These are phyloP conservation scores for Lepidurus arcticus DNA, from an alignment of 1,140 invertebrate species.

Conservation along the genomic window DNA sequence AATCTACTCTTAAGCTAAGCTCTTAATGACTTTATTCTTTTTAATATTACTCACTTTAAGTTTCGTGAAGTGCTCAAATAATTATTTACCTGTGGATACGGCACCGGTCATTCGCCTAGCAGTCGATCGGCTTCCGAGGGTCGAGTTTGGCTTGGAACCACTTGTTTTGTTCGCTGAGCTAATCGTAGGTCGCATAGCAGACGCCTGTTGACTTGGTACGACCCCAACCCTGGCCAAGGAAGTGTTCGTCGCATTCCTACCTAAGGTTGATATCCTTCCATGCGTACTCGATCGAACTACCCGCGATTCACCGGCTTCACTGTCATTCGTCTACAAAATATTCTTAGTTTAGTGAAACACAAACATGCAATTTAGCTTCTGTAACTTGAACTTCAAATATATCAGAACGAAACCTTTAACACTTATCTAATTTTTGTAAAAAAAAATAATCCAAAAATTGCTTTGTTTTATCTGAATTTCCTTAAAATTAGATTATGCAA, in stretches of 20 bases:
- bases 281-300: slow-evolving; percentile 51
- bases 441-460: no score
- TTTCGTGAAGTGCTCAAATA: neutral
- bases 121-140: slow-evolving; percentile 45
- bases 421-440: no score
- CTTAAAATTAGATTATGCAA: no score
- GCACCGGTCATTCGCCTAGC: slow-evolving; percentile 55
- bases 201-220: slow-evolving; percentile 40
- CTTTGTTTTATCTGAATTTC: no score
- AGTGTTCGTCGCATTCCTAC: slow-evolving; percentile 42
- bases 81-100: slow-evolving; percentile 57
- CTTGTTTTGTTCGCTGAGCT: slow-evolving; percentile 67
- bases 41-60: no score
- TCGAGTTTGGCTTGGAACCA: slow-evolving; percentile 40
- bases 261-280: slow-evolving; percentile 55
- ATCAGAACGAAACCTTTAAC: no score
- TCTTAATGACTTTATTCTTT: no score
- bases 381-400: no score
- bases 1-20: no score
- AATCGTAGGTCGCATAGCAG: slow-evolving; percentile 64
- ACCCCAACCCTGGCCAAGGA: slow-evolving; percentile 46
- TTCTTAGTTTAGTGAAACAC: no score
- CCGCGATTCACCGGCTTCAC: neutral
- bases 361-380: no score
- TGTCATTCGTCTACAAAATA: slow-evolving; percentile 44